A percentile compares a stretch with the other conserved stretches of the same genome.
Conservation (phyloP, 2,113 vertebrate genomes). For the Dicrurus megarhynchus region DNA sequence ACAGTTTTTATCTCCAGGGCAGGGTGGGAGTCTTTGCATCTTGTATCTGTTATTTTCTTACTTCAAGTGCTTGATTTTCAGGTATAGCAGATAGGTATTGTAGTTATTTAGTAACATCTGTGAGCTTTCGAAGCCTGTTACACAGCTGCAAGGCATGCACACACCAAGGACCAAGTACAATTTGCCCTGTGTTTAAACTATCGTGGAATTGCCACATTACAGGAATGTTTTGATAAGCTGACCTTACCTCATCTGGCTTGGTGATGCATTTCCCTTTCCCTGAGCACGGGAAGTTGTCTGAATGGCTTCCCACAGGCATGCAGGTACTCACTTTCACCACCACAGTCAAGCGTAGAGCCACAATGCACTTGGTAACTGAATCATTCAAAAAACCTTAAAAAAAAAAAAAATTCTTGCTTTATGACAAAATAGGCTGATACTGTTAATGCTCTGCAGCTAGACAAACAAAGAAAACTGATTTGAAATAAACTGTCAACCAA, state of each 20-base stretch:
- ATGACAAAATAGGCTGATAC: neutral
- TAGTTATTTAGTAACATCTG: neutral
- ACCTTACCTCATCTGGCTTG: constrained; percentile 83
- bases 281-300: constrained; percentile 81
- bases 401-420: neutral
- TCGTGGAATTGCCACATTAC: neutral
- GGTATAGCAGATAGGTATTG: neutral
- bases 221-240: neutral
- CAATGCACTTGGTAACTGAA: constrained; percentile 80
- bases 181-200: neutral
- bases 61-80: neutral
- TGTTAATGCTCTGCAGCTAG: neutral
- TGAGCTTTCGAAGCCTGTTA: neutral
- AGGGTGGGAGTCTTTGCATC: neutral
- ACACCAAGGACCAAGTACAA: neutral
- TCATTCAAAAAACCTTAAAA: constrained; percentile 81
- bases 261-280: constrained; percentile 90
- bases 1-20: neutral
- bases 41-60: neutral
- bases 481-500: neutral
- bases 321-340: constrained; percentile 90
- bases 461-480: neutral
- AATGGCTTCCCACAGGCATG: constrained; percentile 72
- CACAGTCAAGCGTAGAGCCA: constrained; percentile 87
- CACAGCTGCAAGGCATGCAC: neutral